A percentile compares a stretch with the other conserved stretches of the same genome.
Evolutionary conservation across 2,797 vertebrate species (phyloP).

Genomic region (Gallinago stenura): DNA sequence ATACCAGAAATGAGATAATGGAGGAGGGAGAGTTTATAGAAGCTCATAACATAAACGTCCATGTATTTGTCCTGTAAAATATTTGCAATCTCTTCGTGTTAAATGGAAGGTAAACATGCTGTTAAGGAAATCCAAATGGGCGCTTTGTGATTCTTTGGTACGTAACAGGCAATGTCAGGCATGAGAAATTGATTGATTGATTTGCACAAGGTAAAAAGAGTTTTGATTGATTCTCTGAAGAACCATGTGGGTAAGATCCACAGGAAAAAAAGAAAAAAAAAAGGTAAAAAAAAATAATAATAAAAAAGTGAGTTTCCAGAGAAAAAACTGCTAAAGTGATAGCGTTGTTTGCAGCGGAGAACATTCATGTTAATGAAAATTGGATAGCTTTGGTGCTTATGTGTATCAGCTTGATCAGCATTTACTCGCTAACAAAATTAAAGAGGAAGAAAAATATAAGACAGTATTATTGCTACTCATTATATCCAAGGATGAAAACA

Average conservation of each 20-base stretch:
- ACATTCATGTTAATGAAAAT: not conserved
- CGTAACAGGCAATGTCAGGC: not conserved
- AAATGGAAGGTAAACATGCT: constrained; percentile 4
- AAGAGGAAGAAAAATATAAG: not conserved
- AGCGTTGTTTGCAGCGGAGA: not conserved
- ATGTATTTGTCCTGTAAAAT: not conserved
- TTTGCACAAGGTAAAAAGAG: not conserved
- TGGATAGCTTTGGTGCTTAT: not conserved
- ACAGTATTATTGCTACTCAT: not conserved
- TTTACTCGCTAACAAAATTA: not conserved
- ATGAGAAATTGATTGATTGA: constrained; percentile 28
- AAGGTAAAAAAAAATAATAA: too few species aligned
- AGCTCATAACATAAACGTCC: not conserved
- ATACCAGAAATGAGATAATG: not conserved
- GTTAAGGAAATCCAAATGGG: constrained; percentile 16
- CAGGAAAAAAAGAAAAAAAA: too few species aligned
- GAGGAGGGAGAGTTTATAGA: not conserved
- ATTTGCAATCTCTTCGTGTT: not conserved
- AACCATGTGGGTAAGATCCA: not conserved
- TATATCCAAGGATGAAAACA: not conserved
- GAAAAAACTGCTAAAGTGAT: not conserved
- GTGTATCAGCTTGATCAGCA: not conserved
- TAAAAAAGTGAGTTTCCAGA: not conserved
- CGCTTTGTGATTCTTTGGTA: not conserved
- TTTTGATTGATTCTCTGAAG: constrained; percentile 25